Evolutionary conservation across 2,797 vertebrate species (phyloP), one percentile per base, ranked within the genome.

Genomic region (Chaenodraco wilsoni): DNA sequence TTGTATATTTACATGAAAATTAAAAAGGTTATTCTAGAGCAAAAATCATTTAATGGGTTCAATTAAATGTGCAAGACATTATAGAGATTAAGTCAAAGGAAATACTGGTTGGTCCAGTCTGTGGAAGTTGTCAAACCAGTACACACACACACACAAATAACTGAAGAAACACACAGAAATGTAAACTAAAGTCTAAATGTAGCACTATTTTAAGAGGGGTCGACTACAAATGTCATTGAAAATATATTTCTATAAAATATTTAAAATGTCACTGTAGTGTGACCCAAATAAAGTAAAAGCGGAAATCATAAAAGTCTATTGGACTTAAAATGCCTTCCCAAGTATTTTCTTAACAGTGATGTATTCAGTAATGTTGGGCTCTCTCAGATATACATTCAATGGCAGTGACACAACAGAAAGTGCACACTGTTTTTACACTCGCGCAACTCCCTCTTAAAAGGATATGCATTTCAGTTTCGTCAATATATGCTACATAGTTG

Each of bases 31-130:
- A 44, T 57, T 71, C 33, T 31, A 40, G 4, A 48, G 33, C 8
- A 37, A 37, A 9, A 9, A 37, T 37, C 33, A 14, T 11, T 19
- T 55, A 55, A 59, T 46, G 13, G 4, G 12, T 16, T 21, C 21
- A 21, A 21, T 21, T 21, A 21, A 21, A 21, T 16, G 4, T 15
- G 19, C 6, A 43, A n/a, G 7, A 37, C 15, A 31, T 8, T 44
- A 33, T 62, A 37, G 55, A 59, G 19, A 56, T 72, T 45, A 62
- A 49, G 19, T n/a, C 43, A 40, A 44, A 59, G 12, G 9, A 17
- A 61, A 33, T 58, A 54, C 67, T 44, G 27, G 75, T 75, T 65
- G 15, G 48, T 52, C 71, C 46, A 3, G 49, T 65, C 43, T 68
- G 21, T 14, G 17, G 11, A 63, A 45, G 51, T 5, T 21, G 61